Evolutionary conservation across 1,140 invertebrate genomes (phyloP), one percentile per base, ranked within the genome.

Genomic region (Hyphantria cunea): DNA sequence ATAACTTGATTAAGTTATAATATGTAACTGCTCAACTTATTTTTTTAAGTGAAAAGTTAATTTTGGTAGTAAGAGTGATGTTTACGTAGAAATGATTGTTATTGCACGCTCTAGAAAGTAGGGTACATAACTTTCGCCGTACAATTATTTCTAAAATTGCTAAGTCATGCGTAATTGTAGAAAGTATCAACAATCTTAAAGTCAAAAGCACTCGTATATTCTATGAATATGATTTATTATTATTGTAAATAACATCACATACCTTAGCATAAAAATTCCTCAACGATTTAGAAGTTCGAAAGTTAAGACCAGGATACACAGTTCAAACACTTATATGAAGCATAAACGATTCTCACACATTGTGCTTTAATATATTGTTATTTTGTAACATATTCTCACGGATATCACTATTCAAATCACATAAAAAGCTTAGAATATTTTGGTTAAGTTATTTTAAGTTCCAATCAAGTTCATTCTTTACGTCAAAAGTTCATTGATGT

Each of bases 401-500:
- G 64, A 55, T 66, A 76, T 78, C 48, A 74, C 45, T 71, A 72
- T 72, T 73, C 76, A 74, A 66, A 80, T 77, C 72, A 74, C 80
- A 77, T 68, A 77, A 83, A 86, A 86, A 85, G 78, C 75, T 85
- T 70, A 86, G 54, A 80, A 72, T 87, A 86, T 86, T 89, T 87
- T 89, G 83, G 86, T 82, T 89, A 87, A 83, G 78, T 84, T 86
- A 78, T 78, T 84, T 78, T 74, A 87, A 89, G 78, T 86, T 86
- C 66, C 76, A 78, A 80, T 82, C 68, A 89, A 87, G 84, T 89
- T 87, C 84, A 89, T n/a, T 13, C 41, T 44, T 44, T 44, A 44
- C 81, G 86, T 89, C 86, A 89, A 89, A 89, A 89, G 84, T 89
- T 87, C 86, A 89, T 77, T 78, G 68, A 70, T 60, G 59, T 49